A percentile compares a stretch with the other conserved stretches of the same genome.
Evolutionary conservation across 1,140 invertebrate species (phyloP).

Genomic region (Luehdorfia chinensis): DNA sequence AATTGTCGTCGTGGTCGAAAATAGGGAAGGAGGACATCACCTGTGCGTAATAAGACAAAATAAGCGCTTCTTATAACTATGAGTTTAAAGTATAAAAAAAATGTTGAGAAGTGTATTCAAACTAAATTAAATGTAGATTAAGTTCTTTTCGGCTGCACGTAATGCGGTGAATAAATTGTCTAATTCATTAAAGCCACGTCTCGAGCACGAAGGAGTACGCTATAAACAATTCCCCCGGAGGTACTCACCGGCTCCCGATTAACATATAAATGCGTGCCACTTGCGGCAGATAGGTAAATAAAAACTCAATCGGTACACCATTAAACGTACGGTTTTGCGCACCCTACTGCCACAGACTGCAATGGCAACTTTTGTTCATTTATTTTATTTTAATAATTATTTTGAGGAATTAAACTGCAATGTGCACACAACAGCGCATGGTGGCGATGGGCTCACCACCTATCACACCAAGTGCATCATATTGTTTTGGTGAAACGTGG

Average conservation of each 20-base stretch:
- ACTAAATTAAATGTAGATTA: slow-evolving; percentile 1
- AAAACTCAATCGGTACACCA: slow-evolving; percentile 52
- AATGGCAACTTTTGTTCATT: too few species aligned
- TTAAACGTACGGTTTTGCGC: slow-evolving; percentile 36
- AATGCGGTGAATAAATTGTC: slow-evolving; percentile 18
- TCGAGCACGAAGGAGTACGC: not conserved
- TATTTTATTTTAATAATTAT: not conserved
- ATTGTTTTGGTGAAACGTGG: too few species aligned
- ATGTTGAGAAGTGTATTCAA: too few species aligned
- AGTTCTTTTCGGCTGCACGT: not conserved
- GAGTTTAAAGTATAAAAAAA: too few species aligned
- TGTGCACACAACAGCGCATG: too few species aligned
- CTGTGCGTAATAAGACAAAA: too few species aligned
- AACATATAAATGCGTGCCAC: slow-evolving; percentile 48
- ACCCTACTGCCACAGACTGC: slow-evolving; percentile 18
- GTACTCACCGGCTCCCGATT: slow-evolving; percentile 27
- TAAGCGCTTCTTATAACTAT: too few species aligned
- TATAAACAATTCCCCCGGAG: slow-evolving; percentile 34
- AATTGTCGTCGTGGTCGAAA: too few species aligned
- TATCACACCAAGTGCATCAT: too few species aligned
- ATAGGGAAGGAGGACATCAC: too few species aligned
- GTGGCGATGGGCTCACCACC: too few species aligned
- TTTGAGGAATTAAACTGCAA: too few species aligned
- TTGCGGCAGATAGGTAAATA: slow-evolving; percentile 50
- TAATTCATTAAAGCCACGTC: slow-evolving; percentile 31